Conservation (phyloP, 2,797 vertebrate species). For the Sciaenops ocellatus region DNA sequence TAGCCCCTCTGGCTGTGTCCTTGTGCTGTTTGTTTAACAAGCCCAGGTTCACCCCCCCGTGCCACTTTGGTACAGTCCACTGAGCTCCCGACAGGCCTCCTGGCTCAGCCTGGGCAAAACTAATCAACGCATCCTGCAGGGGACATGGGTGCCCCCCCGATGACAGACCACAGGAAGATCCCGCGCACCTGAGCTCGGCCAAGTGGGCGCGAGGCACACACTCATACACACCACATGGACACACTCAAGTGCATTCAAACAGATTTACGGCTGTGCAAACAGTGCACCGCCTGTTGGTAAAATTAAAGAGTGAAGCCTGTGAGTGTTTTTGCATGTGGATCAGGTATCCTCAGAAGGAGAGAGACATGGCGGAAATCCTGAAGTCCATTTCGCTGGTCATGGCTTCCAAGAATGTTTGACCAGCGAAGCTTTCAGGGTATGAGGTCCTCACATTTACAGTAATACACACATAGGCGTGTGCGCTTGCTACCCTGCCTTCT, state of each 20-base stretch:
- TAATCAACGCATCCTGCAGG: slow-evolving; percentile 84
- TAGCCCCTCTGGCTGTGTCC: slow-evolving; percentile 27
- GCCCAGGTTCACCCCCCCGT: slow-evolving; percentile 44
- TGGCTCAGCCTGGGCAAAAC: slow-evolving; percentile 76
- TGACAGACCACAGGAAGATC: slow-evolving; percentile 60
- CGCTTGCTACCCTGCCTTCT: slow-evolving; percentile 29
- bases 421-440: not conserved
- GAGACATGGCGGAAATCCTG: not conserved
- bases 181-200: slow-evolving; percentile 62
- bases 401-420: not conserved
- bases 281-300: slow-evolving; percentile 43
- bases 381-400: not conserved
- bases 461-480: not conserved
- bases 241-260: slow-evolving; percentile 16
- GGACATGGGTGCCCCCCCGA: slow-evolving; percentile 56
- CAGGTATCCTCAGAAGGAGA: slow-evolving; percentile 7
- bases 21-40: slow-evolving; percentile 48
- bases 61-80: slow-evolving; percentile 62
- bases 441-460: not conserved
- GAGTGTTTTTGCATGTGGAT: slow-evolving; percentile 7
- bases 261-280: slow-evolving; percentile 31
- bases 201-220: slow-evolving; percentile 55
- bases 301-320: not conserved
- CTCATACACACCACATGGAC: slow-evolving; percentile 5
- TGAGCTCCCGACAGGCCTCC: slow-evolving; percentile 58